Percentiles rank a stretch among this genome's conserved stretches.
Conservation (phyloP, 2,797 vertebrate species). For the Melanotaenia maccullochi region DNA sequence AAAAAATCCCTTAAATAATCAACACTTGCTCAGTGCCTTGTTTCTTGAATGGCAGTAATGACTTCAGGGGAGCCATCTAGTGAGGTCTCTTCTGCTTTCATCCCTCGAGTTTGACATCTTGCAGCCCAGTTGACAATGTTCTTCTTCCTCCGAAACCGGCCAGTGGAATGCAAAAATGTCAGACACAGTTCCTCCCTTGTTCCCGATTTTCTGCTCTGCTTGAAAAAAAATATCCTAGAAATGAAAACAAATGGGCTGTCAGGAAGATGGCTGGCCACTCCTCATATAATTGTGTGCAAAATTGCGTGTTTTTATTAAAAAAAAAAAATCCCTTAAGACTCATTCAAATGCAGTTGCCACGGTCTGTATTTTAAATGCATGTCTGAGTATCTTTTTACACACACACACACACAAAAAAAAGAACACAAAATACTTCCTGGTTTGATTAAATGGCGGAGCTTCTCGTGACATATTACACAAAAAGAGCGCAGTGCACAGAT, state of each 20-base stretch:
- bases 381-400: neutral
- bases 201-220: constrained; percentile 72
- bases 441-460: constrained; percentile 15
- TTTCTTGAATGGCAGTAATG: neutral
- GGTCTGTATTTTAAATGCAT: neutral
- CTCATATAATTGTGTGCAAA: constrained; percentile 15
- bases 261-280: constrained; percentile 43
- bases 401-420: neutral
- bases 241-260: constrained; percentile 84
- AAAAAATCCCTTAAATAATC: neutral
- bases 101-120: neutral
- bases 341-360: neutral
- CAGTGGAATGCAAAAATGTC: constrained; percentile 42
- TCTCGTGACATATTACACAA: constrained; percentile 25
- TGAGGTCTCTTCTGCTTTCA: neutral
- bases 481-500: constrained; percentile 40
- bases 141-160: constrained; percentile 10
- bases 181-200: constrained; percentile 65
- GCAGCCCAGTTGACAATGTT: neutral
- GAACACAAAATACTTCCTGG: neutral
- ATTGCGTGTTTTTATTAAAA: too few species aligned
- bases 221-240: constrained; percentile 75
- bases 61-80: neutral
- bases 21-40: neutral
- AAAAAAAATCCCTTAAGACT: too few species aligned